A percentile compares a stretch with the other conserved stretches of the same genome.
phyloP scores from a whole-genome alignment of 2,113 vertebrate species.

The Chaetura pelagica region DNA sequence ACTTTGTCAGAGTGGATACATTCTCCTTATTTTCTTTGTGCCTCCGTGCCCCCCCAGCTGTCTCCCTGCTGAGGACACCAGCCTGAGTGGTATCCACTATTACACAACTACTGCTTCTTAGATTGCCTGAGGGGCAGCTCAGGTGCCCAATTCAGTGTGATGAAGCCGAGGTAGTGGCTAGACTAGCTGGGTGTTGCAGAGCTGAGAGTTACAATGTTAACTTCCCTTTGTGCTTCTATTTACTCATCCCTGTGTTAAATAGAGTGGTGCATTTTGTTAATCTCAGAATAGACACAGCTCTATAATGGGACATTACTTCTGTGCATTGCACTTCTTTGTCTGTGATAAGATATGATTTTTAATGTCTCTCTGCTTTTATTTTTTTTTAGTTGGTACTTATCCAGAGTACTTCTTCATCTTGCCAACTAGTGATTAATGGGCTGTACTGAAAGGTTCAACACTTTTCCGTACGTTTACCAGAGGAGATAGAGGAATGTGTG shows the following conservation, averaged over 20 bases:
- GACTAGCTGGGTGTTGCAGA: neutral
- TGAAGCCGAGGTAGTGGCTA: neutral
- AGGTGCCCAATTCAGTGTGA: neutral
- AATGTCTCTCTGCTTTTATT: neutral
- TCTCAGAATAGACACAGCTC: constrained; percentile 21
- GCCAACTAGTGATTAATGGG: constrained; percentile 70
- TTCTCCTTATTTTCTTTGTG: neutral
- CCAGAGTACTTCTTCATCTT: constrained; percentile 60
- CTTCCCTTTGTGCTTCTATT: constrained; percentile 6
- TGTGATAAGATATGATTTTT: constrained; percentile 46
- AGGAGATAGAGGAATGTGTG: constrained; percentile 38
- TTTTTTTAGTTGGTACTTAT: constrained; percentile 46
- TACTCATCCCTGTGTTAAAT: neutral
- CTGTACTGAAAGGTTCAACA: constrained; percentile 63
- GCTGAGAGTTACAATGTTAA: neutral
- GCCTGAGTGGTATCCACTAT: neutral
- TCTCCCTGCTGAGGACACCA: neutral
- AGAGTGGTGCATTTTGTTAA: neutral
- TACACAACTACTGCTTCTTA: neutral
- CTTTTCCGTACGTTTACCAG: constrained; percentile 51
- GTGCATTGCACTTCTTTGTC: constrained; percentile 54
- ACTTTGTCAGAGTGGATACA: neutral
- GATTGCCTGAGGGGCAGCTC: neutral
- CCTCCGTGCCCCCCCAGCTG: neutral
- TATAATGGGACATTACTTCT: constrained; percentile 58